Base-by-base conservation (phyloP, 2,888 invertebrate species). In the Drosophila barbarae region DNA sequence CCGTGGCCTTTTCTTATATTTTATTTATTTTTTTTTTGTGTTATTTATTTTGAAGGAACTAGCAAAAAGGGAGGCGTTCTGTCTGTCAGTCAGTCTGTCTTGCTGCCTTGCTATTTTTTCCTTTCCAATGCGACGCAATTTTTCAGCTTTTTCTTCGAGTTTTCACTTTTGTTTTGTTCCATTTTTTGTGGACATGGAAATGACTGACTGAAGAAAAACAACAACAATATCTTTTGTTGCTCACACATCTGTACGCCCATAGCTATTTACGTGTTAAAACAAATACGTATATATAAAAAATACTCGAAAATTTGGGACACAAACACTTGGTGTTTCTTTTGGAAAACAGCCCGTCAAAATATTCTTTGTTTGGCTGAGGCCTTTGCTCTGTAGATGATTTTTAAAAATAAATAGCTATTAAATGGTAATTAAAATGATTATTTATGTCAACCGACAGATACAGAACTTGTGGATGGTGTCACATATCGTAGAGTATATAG, bases 271-370 rank as follows among this genome's bases (percentile, higher is more conserved):
- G 63, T 71, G 73, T 38, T 53, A 58, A 52, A 42, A 50, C 26
- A 44, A 52, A 35, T 30, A 39, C 46, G 50, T 9, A 23, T 61
- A 60, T 50, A 46, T 34, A 42, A 58, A 58, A 56, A 60, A 51
- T 64, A 61, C 47, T 34, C 54, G 65, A 74, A 59, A 67, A 64
- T 66, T 76, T 76, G 66, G 64, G 74, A 76, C 76, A 76, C 69
- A 74, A 70, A 64, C 66, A 57, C 53, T 66, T 23, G 39, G 28
- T 39, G 53, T 44, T 32, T 46, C 18, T 18, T 46, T 57, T 71
- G 58, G 63, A 54, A 59, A 58, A 41, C 39, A 46, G 51, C 32
- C 49, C 35, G 61, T 39, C 42, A 56, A 53, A 39, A 41, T 65
- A 32, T 32, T 34, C 9, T 60, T 60, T 10, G 30, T 39, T 61